Base-by-base conservation (phyloP, 2,797 vertebrate genomes). In the Pelobates cultripes region DNA sequence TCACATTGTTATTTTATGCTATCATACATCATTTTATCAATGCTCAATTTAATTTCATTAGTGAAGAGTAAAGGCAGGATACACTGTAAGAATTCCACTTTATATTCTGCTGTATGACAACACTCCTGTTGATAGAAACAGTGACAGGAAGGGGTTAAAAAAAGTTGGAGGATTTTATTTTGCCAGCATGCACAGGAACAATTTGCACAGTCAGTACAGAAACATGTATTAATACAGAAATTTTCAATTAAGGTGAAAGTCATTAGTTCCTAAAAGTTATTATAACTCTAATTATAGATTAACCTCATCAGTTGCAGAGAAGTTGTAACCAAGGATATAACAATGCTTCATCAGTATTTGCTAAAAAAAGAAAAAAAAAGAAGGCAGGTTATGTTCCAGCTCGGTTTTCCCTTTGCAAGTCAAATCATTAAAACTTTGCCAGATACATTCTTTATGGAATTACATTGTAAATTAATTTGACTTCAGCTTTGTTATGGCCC, bases 331-430 rank as follows among this genome's bases (percentile, higher is more conserved):
- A 81, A 69, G 72, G 72, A 81, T 74, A 75, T 81, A 64, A 75
- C 72, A 75, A 75, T 75, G 72, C 72, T 75, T 81, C 79, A 81
- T 81, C 70, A 81, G 74, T 75, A 81, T 80, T 80, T 80, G 73
- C 61, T 68, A 71, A 81, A 70, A 43, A 81, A 47, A 69, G 2
- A 28, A 28, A 28, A 28, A 28, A 81, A 75, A 72, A 81, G 73
- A 64, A 75, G 72, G 79, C 74, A 75, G 53, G 79, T 70, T 69
- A 81, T 75, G 72, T 81, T 81, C 64, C 70, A 75, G 47, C 51
- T 81, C 69, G 57, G 73, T 51, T 80, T 28, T 80, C 57, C 14
- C 57, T 12, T 61, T 80, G 79, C 66, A 81, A 81, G 70, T 68
- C 66, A 81, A 75, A 75, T 81, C 64, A 81, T 81, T 81, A 81